phyloP scores from a whole-genome alignment of 2,888 invertebrate genomes.

The Zootermopsis nevadensis region DNA sequence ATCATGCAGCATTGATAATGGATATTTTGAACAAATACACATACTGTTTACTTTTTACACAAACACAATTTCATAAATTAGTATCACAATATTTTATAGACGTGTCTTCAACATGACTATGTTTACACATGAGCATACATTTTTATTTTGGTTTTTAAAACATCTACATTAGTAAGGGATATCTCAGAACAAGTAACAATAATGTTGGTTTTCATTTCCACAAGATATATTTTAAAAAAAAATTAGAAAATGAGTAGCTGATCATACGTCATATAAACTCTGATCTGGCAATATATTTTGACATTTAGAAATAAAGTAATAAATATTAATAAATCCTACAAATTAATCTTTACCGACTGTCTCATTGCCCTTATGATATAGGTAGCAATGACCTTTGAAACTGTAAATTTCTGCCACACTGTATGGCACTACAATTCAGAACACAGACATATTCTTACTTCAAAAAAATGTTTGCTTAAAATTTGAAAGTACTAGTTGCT shows the following conservation, averaged over 20 bases:
- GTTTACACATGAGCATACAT: neutral
- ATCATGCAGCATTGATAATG: too few relatives aligned
- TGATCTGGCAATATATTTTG: neutral
- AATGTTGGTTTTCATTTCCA: neutral
- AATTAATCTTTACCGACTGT: too few relatives aligned
- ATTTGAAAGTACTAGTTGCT: too few relatives aligned
- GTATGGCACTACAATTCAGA: too few relatives aligned
- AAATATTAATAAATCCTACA: too few relatives aligned
- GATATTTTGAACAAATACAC: too few relatives aligned
- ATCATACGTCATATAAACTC: neutral
- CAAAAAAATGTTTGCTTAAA: too few relatives aligned
- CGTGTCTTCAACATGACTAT: neutral
- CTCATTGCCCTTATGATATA: too few relatives aligned
- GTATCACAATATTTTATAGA: neutral
- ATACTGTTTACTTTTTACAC: too few relatives aligned
- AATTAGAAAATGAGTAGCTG: neutral
- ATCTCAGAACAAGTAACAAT: neutral
- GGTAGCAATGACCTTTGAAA: neutral
- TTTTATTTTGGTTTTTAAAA: neutral
- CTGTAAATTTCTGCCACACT: too few relatives aligned
- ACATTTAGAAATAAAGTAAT: neutral
- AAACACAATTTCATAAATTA: too few relatives aligned
- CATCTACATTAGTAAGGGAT: neutral
- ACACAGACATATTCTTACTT: too few relatives aligned
- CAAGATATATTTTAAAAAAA: neutral